These are phyloP conservation scores for Platorchestia sp. DNA, from an alignment of 1,140 invertebrate genomes.

Conservation along the genomic window DNA sequence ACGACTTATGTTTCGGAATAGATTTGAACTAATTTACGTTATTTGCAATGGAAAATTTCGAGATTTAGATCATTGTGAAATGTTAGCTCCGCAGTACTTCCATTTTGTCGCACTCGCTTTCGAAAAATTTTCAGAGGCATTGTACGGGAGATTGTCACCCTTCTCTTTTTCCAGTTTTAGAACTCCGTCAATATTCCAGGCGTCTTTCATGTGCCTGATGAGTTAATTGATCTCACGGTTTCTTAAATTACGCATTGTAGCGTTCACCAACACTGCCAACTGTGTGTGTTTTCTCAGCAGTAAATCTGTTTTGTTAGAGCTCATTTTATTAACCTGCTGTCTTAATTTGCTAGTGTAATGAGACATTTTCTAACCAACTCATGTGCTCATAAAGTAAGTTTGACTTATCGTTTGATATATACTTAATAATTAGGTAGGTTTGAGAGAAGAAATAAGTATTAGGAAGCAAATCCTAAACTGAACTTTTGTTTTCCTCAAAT, in stretches of 20 bases:
- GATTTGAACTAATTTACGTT: too few relatives aligned
- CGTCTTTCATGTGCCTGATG: neutral
- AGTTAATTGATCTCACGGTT: neutral
- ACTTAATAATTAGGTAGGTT: too few relatives aligned
- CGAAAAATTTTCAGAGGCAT: neutral
- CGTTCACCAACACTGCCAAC: neutral
- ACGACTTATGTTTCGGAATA: too few relatives aligned
- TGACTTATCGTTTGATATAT: too few relatives aligned
- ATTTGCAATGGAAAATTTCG: too few relatives aligned
- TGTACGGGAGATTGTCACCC: neutral
- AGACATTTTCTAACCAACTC: neutral
- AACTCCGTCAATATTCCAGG: neutral
- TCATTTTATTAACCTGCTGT: neutral
- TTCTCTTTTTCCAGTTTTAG: neutral
- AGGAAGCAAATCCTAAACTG: too few relatives aligned
- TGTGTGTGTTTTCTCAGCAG: neutral
- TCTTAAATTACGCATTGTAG: neutral
- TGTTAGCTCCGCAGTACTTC: too few relatives aligned
- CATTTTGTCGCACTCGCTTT: neutral
- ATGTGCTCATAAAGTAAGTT: too few relatives aligned
- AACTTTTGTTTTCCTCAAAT: too few relatives aligned
- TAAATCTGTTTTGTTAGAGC: conserved; percentile 11
- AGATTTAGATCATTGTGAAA: too few relatives aligned
- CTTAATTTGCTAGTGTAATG: neutral
- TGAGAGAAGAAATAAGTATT: too few relatives aligned